A percentile compares a stretch with the other conserved stretches of the same genome.
Conservation (phyloP, 2,888 invertebrate genomes). For the Sphaerophoria taeniata region DNA sequence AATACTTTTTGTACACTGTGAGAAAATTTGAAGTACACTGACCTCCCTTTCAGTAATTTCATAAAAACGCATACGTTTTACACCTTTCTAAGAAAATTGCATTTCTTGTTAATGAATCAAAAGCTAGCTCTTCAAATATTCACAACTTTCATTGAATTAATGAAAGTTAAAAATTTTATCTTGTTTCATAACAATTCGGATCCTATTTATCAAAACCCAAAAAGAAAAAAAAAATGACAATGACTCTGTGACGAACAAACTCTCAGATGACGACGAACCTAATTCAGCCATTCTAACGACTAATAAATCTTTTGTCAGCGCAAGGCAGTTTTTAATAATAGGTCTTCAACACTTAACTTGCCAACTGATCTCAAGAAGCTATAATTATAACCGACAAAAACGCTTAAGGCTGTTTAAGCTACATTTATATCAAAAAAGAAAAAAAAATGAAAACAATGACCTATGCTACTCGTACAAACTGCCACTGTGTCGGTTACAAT, state of each 20-base stretch:
- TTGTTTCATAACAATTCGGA: constrained; percentile 3
- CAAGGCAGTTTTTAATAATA: constrained; percentile 24
- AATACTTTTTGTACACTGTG: too few species aligned
- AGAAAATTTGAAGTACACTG: too few species aligned
- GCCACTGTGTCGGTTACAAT: neutral
- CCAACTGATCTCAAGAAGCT: neutral
- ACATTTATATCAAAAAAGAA: too few species aligned
- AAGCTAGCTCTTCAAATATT: constrained; percentile 19
- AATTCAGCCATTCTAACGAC: neutral
- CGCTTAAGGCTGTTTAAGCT: constrained; percentile 16
- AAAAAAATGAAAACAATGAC: constrained; percentile 7
- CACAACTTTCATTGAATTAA: constrained; percentile 20
- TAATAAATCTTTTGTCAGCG: constrained; percentile 12
- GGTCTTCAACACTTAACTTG: constrained; percentile 25
- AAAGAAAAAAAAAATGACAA: constrained; percentile 8
- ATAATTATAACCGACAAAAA: constrained; percentile 31
- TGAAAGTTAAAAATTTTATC: constrained; percentile 8
- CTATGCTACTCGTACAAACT: neutral
- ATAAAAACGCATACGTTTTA: too few species aligned
- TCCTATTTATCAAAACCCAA: neutral
- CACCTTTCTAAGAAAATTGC: too few species aligned
- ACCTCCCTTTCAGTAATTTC: too few species aligned
- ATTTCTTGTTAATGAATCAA: too few species aligned
- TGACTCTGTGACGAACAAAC: neutral
- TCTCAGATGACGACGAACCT: neutral